A percentile compares a stretch with the other conserved stretches of the same genome.
These are phyloP conservation scores for Drosophila stalkeri DNA, from an alignment of 2,888 invertebrate genomes.

Conservation along the genomic window DNA sequence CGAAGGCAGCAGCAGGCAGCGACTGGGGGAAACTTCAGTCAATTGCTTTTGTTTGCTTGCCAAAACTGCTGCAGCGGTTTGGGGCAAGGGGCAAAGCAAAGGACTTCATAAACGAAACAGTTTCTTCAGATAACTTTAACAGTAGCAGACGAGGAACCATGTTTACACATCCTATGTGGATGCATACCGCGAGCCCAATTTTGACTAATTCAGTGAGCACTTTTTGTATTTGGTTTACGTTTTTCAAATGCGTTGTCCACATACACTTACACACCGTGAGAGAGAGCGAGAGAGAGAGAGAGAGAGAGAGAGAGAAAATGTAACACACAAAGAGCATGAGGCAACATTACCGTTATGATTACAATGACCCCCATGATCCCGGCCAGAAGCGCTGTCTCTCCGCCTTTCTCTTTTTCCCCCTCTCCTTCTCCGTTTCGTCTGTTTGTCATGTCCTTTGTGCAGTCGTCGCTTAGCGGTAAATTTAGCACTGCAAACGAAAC, in stretches of 20 bases:
- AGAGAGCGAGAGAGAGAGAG: too few species aligned
- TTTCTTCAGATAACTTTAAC: conserved; percentile 4
- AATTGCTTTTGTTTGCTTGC: conserved; percentile 65
- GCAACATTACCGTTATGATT: conserved; percentile 74
- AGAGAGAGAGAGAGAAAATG: not conserved
- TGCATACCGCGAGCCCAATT: conserved; percentile 17
- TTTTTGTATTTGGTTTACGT: conserved; percentile 46
- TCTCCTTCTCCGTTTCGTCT: conserved; percentile 8
- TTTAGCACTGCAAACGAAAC: conserved; percentile 52
- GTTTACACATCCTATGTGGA: conserved; percentile 47
- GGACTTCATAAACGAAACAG: conserved; percentile 32
- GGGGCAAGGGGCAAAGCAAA: conserved; percentile 7
- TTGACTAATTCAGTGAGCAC: conserved; percentile 65
- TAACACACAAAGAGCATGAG: conserved; percentile 10
- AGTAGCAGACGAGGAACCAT: not conserved
- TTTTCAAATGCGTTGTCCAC: conserved; percentile 34
- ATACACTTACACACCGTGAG: conserved; percentile 4
- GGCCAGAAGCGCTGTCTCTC: conserved; percentile 49
- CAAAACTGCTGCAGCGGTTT: conserved; percentile 42
- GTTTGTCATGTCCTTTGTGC: conserved; percentile 66
- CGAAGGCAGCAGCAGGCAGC: conserved; percentile 18
- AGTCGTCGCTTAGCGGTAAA: conserved; percentile 63
- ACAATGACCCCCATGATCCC: conserved; percentile 81
- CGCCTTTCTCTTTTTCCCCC: not conserved
- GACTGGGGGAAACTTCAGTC: conserved; percentile 41